Percentiles rank a stretch among this genome's conserved stretches.
Evolutionary conservation across 2,113 vertebrate species (phyloP).

Genomic region (Gulo gulo): DNA sequence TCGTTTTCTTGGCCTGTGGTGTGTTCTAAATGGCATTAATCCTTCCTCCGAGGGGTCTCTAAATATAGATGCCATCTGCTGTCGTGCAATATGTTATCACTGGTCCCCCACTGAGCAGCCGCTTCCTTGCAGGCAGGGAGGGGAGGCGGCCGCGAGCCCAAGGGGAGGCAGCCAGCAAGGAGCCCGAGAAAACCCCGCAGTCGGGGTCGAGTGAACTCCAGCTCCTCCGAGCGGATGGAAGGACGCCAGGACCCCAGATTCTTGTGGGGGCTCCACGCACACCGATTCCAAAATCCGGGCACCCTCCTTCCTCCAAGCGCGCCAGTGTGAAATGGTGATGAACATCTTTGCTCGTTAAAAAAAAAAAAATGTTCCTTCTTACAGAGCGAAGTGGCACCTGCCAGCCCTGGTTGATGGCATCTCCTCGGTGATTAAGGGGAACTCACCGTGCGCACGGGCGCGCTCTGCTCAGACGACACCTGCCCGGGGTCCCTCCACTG

Average conservation of each 20-base stretch:
- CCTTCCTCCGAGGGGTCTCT: slow-evolving; percentile 41
- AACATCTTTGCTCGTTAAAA: not conserved
- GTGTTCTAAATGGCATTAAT: slow-evolving; percentile 43
- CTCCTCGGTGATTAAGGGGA: slow-evolving; percentile 38
- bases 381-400: not conserved
- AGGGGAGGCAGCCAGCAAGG: not conserved
- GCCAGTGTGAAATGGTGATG: not conserved
- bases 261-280: not conserved
- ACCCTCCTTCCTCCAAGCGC: not conserved
- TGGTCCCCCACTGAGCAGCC: slow-evolving; percentile 38
- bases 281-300: not conserved
- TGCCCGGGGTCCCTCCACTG: not conserved
- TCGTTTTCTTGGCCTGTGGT: slow-evolving; percentile 50
- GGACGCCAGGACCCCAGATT: not conserved
- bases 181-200: not conserved
- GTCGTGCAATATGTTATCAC: not conserved
- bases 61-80: slow-evolving; percentile 64
- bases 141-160: not conserved
- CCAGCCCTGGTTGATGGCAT: not conserved
- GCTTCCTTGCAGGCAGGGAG: not conserved
- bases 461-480: not conserved
- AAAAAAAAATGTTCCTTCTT: not conserved
- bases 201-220: not conserved
- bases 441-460: not conserved
- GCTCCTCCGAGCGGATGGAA: not conserved